phyloP scores from a whole-genome alignment of 1,140 invertebrate genomes.

The Portunus trituberculatus region DNA sequence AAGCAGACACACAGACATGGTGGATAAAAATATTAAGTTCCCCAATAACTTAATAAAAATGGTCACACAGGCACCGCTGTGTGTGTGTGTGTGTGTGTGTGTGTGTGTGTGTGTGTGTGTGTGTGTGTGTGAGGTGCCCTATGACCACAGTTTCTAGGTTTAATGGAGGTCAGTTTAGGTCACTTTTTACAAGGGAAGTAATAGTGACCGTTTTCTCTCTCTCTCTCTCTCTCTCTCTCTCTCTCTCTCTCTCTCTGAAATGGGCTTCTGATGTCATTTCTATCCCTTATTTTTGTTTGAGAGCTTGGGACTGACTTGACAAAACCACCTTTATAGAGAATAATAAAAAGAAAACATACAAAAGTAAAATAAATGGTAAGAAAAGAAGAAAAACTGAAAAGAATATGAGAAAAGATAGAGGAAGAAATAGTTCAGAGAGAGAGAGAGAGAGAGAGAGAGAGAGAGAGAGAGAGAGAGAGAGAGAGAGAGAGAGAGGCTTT shows the following conservation, averaged over 20 bases:
- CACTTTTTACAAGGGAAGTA: too few species aligned
- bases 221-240: not conserved
- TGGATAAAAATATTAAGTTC: too few species aligned
- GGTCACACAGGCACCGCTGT: not conserved
- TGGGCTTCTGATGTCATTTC: too few species aligned
- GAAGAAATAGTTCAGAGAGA: not conserved
- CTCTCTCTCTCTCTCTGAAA: not conserved
- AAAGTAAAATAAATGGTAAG: not conserved
- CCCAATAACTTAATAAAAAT: too few species aligned
- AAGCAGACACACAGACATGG: too few species aligned
- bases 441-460: too few species aligned
- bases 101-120: slow-evolving; percentile 20
- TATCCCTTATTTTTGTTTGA: too few species aligned
- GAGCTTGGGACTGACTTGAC: too few species aligned
- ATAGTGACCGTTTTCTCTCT: not conserved
- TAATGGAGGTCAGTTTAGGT: too few species aligned
- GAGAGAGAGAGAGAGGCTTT: not conserved
- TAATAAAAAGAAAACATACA: not conserved
- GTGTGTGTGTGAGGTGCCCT: not conserved
- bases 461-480: too few species aligned
- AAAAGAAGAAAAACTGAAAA: not conserved
- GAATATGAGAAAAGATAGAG: not conserved
- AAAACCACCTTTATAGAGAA: too few species aligned
- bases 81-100: slow-evolving; percentile 17
- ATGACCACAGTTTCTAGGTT: not conserved